These are phyloP conservation scores for Holothuria scabra DNA, from an alignment of 53 echinoderm and acorn worm genomes.

Conservation along the genomic window DNA sequence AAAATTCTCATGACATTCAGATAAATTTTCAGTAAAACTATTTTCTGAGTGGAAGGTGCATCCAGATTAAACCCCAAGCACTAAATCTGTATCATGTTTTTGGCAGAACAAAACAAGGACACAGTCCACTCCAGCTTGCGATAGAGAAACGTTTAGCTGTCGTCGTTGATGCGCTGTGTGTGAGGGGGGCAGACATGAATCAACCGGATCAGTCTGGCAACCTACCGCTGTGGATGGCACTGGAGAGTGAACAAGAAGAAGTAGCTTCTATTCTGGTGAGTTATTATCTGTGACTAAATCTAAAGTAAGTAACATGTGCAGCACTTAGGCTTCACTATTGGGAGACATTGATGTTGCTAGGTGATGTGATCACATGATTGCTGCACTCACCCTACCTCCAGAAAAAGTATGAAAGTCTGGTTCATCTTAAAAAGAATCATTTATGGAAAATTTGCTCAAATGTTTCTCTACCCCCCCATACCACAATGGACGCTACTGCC, in stretches of 20 bases:
- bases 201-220: constrained; percentile 88
- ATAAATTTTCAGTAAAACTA: too few species aligned
- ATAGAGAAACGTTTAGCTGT: constrained; percentile 89
- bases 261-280: constrained; percentile 95
- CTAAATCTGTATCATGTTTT: neutral
- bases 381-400: too few species aligned
- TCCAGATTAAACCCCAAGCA: neutral
- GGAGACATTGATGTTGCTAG: too few species aligned
- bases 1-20: too few species aligned
- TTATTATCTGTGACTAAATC: too few species aligned
- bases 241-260: constrained; percentile 95
- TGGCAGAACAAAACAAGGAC: constrained; percentile 74
- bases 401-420: too few species aligned
- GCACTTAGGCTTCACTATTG: neutral
- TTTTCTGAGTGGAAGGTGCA: too few species aligned
- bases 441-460: too few species aligned
- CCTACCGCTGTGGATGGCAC: constrained; percentile 89
- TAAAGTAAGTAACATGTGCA: neutral
- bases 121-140: constrained; percentile 91
- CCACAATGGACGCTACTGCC: too few species aligned
- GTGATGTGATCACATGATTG: too few species aligned
- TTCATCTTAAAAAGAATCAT: too few species aligned
- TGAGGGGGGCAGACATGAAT: constrained; percentile 99
- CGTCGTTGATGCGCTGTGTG: constrained; percentile 96
- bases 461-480: too few species aligned